Base-by-base conservation (phyloP, 2,797 vertebrate species). In the Manis javanica region DNA sequence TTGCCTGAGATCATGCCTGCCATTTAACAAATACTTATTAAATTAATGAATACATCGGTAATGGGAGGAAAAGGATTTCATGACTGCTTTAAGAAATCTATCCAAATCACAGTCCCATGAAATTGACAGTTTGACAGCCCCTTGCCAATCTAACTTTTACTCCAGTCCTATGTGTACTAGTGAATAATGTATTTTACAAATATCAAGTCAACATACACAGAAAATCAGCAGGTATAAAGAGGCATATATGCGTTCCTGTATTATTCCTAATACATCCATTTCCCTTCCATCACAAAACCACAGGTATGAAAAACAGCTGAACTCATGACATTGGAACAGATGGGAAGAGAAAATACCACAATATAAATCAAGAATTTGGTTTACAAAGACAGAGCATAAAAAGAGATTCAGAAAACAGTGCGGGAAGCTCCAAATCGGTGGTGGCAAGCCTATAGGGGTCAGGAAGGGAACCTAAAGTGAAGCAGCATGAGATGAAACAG, bases 381-480 rank as follows among this genome's bases (percentile, higher is more conserved):
- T 77, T 34, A 90, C 46, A 69, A 87, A 21, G 53, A n/a, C 7
- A 42, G 10, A 29, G 15, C 42, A 19, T 9, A 11, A 63, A 64
- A 82, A 37, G 55, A 16, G 4, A 23, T 34, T 83, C 85, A 57
- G 39, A 57, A 51, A 37, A 39, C 63, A 37, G 2, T 19, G 29
- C 24, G 10, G 61, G 31, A 16, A 4, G 13, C 46, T 71, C 63
- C 55, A 49, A 12, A 29, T 39, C n/a, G 10, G 10, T 5, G 15
- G 9, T 31, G 1, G 10, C 1, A 31, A 46, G 46, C 9, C 42
- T 7, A 0, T 5, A 9, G 69, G 21, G 16, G 1, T 29, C 37
- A 49, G 51, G 23, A 6, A 66, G 34, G 10, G 15, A 49, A 29
- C 7, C 1, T 9, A 10, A 23, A 34, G 42, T 49, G 5, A 29